Conservation (phyloP, 1,140 invertebrate species). For the Bacillus rossius region DNA sequence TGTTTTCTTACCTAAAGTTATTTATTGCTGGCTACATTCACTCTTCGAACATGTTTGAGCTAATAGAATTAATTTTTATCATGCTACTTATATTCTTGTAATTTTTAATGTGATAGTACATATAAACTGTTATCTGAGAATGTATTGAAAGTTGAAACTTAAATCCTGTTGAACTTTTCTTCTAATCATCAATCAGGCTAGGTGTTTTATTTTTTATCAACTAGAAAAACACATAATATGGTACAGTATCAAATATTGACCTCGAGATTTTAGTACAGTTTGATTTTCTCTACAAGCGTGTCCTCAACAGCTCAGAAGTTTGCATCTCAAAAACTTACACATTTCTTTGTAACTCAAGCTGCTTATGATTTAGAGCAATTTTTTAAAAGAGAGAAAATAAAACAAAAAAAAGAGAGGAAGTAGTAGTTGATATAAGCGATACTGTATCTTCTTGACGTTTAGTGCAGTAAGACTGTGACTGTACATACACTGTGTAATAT, state of each 20-base stretch:
- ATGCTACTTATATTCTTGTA: slow-evolving; percentile 4
- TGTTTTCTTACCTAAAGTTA: too few species aligned
- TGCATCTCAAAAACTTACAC: neutral
- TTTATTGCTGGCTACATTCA: too few species aligned
- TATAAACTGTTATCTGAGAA: neutral
- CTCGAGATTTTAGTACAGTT: slow-evolving; percentile 2
- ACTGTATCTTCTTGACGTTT: slow-evolving; percentile 13
- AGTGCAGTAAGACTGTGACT: slow-evolving; percentile 13
- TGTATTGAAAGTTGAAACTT: neutral
- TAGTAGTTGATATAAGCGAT: slow-evolving; percentile 6
- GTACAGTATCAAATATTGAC: neutral
- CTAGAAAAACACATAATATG: too few species aligned
- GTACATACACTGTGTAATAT: slow-evolving; percentile 5
- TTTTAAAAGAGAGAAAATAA: slow-evolving; percentile 10
- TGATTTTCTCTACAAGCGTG: neutral
- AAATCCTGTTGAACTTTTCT: slow-evolving; percentile 19
- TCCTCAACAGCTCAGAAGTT: slow-evolving; percentile 6
- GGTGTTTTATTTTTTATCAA: neutral
- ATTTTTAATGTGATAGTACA: slow-evolving; percentile 2
- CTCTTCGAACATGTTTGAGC: too few species aligned
- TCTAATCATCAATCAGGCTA: slow-evolving; percentile 13
- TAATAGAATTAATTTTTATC: too few species aligned
- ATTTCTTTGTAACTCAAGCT: slow-evolving; percentile 9
- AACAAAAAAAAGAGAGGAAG: neutral
- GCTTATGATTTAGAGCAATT: slow-evolving; percentile 13